Base-by-base conservation (phyloP, 1,140 invertebrate species). In the Papilio aristodemus region DNA sequence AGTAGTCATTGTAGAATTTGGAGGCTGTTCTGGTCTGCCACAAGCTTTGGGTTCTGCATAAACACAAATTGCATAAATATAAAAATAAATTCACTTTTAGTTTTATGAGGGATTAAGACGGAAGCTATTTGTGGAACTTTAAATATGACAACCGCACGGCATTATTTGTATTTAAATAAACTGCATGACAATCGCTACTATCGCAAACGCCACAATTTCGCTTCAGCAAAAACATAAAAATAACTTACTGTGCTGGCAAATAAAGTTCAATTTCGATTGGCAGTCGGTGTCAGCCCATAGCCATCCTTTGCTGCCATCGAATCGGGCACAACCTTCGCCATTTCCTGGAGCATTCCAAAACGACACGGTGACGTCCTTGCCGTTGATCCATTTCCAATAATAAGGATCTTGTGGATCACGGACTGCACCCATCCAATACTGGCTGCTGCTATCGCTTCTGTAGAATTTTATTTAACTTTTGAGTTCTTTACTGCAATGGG, bases 221-320 rank as follows among this genome's bases (percentile, higher is more conserved):
- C 76, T 50, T 62, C 38, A 32, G 72, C 77, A 67, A 70, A 71
- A 72, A 71, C 46, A 10, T 10, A 70, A 77, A 78, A 46, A 58
- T 27, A 66, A 95, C 96, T 96, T 92, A 97, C 96, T 96, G 91
- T 98, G 97, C 92, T 98, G 97, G 83, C 97, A 98, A 71, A 98
- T 98, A 88, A 96, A 98, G 91, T 98, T 98, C 22, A 98, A 92
- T 71, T 94, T 94, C 5, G 95, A 94, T 68, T 95, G 95, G 88
- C 97, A 98, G 85, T 97, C 96, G 11, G 97, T 98, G 79, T 98
- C 97, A 0, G 96, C 97, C 97, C 97, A 98, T 0, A 98, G 93
- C 97, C 97, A 98, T 10, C 97, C 97, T 86, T 97, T 97, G 76
- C 96, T 96, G 69, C 97, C 97, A 85, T 98, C 97, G 85, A 97